Evolutionary conservation across 1,140 invertebrate genomes (phyloP).

Genomic region (Drosophila busckii): DNA sequence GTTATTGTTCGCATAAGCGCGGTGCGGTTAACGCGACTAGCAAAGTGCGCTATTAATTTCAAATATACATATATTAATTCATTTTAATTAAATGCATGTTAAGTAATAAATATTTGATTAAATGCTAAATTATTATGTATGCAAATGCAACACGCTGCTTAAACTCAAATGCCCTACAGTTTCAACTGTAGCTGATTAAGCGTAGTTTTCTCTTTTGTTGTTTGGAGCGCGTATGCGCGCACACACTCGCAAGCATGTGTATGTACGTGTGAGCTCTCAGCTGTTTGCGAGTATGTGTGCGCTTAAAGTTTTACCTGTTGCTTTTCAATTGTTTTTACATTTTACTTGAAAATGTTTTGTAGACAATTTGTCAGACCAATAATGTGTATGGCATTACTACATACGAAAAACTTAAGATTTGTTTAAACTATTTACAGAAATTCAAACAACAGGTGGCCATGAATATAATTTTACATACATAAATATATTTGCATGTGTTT

Average conservation of each 20-base stretch:
- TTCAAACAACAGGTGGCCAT: constrained; percentile 53
- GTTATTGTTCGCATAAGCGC: constrained; percentile 42
- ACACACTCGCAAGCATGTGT: constrained; percentile 26
- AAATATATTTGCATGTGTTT: not conserved
- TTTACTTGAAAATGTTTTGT: constrained; percentile 53
- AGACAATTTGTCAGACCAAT: constrained; percentile 34
- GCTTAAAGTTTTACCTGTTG: constrained; percentile 58
- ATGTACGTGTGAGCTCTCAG: constrained; percentile 30
- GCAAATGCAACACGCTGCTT: not conserved
- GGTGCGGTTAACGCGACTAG: not conserved
- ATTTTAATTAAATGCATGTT: not conserved
- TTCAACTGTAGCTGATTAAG: constrained; percentile 43
- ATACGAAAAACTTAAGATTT: constrained; percentile 44
- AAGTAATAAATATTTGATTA: too few species aligned
- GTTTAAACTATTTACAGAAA: constrained; percentile 35
- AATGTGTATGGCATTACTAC: constrained; percentile 19
- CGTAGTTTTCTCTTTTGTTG: constrained; percentile 74
- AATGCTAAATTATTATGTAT: not conserved
- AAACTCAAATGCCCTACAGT: not conserved
- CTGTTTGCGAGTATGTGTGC: constrained; percentile 23
- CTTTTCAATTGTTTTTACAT: constrained; percentile 66
- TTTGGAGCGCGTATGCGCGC: constrained; percentile 32
- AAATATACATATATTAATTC: too few species aligned
- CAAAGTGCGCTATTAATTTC: too few species aligned
- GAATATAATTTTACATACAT: constrained; percentile 6